A percentile compares a stretch with the other conserved stretches of the same genome.
These are phyloP conservation scores for Myrmecobius fasciatus DNA, from an alignment of 2,113 vertebrate species.

Conservation along the genomic window DNA sequence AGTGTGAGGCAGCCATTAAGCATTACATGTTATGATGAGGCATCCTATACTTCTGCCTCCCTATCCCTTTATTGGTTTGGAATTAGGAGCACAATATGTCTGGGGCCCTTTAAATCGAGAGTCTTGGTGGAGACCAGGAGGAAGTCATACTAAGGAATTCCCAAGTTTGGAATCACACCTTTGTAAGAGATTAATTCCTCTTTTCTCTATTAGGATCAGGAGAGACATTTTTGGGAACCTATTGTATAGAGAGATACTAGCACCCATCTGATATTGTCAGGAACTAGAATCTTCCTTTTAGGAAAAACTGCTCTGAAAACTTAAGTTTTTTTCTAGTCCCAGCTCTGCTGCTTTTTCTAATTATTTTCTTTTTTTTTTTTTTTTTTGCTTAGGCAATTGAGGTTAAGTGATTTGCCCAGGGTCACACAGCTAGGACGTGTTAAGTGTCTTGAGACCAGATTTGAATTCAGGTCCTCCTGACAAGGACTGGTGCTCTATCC, in stretches of 20 bases:
- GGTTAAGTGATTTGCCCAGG: too few relatives aligned
- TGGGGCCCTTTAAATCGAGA: not conserved
- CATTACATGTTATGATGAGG: too few relatives aligned
- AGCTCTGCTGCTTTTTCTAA: not conserved
- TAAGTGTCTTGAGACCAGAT: too few relatives aligned
- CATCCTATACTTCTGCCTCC: too few relatives aligned
- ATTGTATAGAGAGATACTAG: not conserved
- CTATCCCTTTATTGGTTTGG: not conserved
- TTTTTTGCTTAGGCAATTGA: too few relatives aligned
- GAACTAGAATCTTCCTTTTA: not conserved
- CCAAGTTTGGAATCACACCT: not conserved
- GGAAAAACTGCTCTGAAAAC: not conserved
- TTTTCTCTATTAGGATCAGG: not conserved
- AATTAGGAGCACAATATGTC: not conserved
- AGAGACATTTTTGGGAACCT: not conserved
- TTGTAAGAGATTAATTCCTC: not conserved
- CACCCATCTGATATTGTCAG: not conserved
- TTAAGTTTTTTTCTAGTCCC: not conserved
- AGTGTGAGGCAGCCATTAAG: too few relatives aligned
- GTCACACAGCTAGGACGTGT: too few relatives aligned
- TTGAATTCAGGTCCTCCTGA: too few relatives aligned
- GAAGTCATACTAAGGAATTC: not conserved
- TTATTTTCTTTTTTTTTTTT: too few relatives aligned
- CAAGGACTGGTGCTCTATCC: too few relatives aligned
- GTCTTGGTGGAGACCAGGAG: not conserved